Evolutionary conservation across 1,140 invertebrate genomes (phyloP).

Genomic region (Calliphora vicina): DNA sequence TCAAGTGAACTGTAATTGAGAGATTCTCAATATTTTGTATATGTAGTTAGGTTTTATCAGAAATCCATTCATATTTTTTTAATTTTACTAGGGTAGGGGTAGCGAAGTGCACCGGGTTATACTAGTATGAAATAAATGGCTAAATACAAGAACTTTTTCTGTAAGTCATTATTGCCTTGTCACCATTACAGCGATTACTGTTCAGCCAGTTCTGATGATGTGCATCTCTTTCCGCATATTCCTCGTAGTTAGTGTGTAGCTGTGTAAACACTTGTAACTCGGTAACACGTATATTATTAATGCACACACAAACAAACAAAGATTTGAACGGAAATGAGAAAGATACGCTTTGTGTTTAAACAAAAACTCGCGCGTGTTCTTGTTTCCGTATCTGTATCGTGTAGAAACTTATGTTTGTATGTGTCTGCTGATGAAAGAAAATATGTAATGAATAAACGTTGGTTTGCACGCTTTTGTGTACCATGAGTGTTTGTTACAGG

Average conservation of each 20-base stretch:
- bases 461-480: not conserved
- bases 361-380: not conserved
- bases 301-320: not conserved
- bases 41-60: too few relatives aligned
- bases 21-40: too few relatives aligned
- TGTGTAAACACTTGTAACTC: too few relatives aligned
- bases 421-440: not conserved
- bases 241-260: too few relatives aligned
- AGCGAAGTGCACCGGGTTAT: too few relatives aligned
- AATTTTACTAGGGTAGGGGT: too few relatives aligned
- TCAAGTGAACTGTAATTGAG: too few relatives aligned
- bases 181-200: not conserved
- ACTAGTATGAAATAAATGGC: too few relatives aligned
- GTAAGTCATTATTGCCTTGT: not conserved
- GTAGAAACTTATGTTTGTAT: not conserved
- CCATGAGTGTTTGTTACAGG: not conserved
- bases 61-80: too few relatives aligned
- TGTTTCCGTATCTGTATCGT: not conserved
- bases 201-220: not conserved
- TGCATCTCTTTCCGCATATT: not conserved
- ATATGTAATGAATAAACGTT: not conserved
- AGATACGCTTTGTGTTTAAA: slow-evolving; percentile 21
- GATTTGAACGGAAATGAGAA: slow-evolving; percentile 20
- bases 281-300: too few relatives aligned
- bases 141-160: too few relatives aligned